A percentile compares a stretch with the other conserved stretches of the same genome.
Evolutionary conservation across 2,113 vertebrate genomes (phyloP).

Genomic region (Capreolus pygargus): DNA sequence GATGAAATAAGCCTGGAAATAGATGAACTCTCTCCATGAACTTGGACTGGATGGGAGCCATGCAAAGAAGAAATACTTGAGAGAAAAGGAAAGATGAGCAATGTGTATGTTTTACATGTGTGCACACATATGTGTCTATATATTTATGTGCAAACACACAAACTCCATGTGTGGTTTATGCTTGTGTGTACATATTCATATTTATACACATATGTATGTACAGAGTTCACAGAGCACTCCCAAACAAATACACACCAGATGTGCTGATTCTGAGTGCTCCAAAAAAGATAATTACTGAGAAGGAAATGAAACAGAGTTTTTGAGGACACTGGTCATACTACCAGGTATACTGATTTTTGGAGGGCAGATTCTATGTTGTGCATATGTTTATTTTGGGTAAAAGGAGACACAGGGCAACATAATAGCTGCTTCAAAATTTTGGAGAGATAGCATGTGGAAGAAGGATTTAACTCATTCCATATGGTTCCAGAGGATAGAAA

Average conservation of each 20-base stretch:
- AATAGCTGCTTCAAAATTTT: slow-evolving; percentile 17
- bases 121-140: background rate
- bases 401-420: background rate
- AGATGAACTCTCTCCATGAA: background rate
- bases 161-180: background rate
- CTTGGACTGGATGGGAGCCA: background rate
- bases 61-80: background rate
- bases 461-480: slow-evolving; percentile 48
- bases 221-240: background rate
- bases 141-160: background rate
- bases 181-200: background rate
- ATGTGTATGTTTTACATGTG: background rate
- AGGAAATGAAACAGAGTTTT: background rate
- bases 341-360: background rate
- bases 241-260: background rate
- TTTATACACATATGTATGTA: background rate
- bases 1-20: background rate
- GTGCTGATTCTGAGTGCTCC: background rate
- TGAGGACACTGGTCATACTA: background rate
- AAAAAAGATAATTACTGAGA: background rate
- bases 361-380: slow-evolving; percentile 8
- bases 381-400: slow-evolving; percentile 36
- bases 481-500: slow-evolving; percentile 35
- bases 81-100: background rate
- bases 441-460: background rate